These are phyloP conservation scores for Proctacanthus coquilletti DNA, from an alignment of 1,140 invertebrate genomes.

Conservation along the genomic window DNA sequence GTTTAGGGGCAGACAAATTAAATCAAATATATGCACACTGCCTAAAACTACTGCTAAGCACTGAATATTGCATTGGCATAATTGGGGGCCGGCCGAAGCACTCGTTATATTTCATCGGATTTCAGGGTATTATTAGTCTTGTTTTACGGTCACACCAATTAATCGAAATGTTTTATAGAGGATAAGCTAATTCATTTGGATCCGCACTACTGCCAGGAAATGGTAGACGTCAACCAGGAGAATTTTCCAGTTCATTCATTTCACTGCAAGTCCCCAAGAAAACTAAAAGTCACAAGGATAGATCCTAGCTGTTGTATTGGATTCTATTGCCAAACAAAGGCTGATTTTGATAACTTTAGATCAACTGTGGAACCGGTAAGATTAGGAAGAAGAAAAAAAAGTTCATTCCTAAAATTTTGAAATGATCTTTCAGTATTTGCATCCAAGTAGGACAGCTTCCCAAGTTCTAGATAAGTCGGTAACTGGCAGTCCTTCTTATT, in stretches of 20 bases:
- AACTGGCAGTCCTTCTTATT: conserved; percentile 9
- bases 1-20: conserved; percentile 67
- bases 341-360: conserved; percentile 62
- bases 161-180: conserved; percentile 34
- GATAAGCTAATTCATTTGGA: conserved; percentile 83
- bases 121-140: conserved; percentile 42
- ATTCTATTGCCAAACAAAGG: conserved; percentile 66
- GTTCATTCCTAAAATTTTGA: neutral
- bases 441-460: conserved; percentile 36
- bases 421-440: conserved; percentile 34
- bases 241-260: conserved; percentile 60
- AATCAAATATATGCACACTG: conserved; percentile 72
- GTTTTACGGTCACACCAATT: conserved; percentile 1
- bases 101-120: conserved; percentile 83
- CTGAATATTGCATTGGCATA: conserved; percentile 73
- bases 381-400: neutral
- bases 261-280: conserved; percentile 76
- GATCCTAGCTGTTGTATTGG: conserved; percentile 87
- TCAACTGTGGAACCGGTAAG: conserved; percentile 47
- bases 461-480: conserved; percentile 4
- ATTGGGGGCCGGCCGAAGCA: conserved; percentile 84
- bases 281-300: conserved; percentile 74
- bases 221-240: conserved; percentile 61
- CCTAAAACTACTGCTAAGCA: conserved; percentile 59
- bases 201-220: conserved; percentile 85